A percentile compares a stretch with the other conserved stretches of the same genome.
phyloP scores from a whole-genome alignment of 2,797 vertebrate species.

The Rhinoraja longicauda region DNA sequence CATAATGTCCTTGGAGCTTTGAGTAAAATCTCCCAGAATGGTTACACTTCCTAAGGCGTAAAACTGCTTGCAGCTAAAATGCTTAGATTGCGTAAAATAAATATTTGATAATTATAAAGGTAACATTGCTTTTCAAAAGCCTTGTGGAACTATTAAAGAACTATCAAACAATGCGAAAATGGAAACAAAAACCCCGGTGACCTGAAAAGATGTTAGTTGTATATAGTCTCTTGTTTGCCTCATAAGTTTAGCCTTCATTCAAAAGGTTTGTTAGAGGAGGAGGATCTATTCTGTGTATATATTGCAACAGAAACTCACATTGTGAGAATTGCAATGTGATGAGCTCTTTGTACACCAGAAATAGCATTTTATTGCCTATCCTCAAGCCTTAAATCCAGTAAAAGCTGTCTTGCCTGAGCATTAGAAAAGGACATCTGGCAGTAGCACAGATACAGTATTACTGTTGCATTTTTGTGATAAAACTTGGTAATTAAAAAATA shows the following conservation, averaged over 20 bases:
- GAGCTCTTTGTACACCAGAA: background rate
- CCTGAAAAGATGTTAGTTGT: background rate
- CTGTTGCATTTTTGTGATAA: background rate
- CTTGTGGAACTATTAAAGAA: background rate
- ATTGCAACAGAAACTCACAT: background rate
- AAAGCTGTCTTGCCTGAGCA: background rate
- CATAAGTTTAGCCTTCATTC: background rate
- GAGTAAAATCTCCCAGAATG: background rate
- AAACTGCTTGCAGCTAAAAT: background rate
- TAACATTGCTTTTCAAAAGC: background rate
- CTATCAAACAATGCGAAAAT: background rate
- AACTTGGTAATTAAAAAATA: background rate
- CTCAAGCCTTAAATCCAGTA: background rate
- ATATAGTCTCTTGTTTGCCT: background rate
- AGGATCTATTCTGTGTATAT: background rate
- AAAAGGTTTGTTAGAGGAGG: background rate
- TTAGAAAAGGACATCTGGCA: background rate
- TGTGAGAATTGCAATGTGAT: background rate
- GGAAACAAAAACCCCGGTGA: background rate
- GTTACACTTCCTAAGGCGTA: background rate
- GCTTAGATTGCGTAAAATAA: background rate
- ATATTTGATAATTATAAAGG: background rate
- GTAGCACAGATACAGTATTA: background rate
- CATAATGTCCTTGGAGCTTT: background rate
- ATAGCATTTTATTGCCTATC: background rate